Percentiles rank a stretch among this genome's conserved stretches.
Conservation (phyloP, 2,888 invertebrate species). For the Carterocephalus palaemon region DNA sequence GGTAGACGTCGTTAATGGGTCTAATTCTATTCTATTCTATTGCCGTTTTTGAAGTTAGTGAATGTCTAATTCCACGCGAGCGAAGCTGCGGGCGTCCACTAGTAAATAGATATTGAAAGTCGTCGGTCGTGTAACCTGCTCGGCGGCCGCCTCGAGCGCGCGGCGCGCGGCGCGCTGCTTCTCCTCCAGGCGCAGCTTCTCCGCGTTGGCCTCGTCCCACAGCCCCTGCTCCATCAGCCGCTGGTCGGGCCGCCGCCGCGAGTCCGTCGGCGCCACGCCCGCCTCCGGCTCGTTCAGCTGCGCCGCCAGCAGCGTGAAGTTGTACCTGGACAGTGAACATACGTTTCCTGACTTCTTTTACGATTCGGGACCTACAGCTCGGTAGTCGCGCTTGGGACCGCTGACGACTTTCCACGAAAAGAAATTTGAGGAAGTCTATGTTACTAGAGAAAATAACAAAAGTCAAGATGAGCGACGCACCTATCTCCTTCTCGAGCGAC, state of each 20-base stretch:
- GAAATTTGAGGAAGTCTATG: no score
- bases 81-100: no score
- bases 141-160: constrained; percentile 87
- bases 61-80: no score
- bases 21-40: no score
- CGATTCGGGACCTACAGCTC: background rate
- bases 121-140: no score
- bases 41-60: no score
- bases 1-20: no score
- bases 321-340: constrained; percentile 92
- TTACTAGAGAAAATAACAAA: no score
- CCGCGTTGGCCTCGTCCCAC: constrained; percentile 94
- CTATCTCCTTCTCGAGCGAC: no score
- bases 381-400: background rate
- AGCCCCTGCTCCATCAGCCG: constrained; percentile 96
- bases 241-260: constrained; percentile 95
- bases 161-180: constrained; percentile 93
- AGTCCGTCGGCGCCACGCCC: constrained; percentile 96
- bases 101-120: no score
- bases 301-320: constrained; percentile 96
- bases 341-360: no score
- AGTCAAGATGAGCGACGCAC: no score
- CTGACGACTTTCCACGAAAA: background rate
- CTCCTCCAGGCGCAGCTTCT: constrained; percentile 92
- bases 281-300: constrained; percentile 97